phyloP scores from a whole-genome alignment of 2,888 invertebrate genomes.

The Hanleya hanleyi region DNA sequence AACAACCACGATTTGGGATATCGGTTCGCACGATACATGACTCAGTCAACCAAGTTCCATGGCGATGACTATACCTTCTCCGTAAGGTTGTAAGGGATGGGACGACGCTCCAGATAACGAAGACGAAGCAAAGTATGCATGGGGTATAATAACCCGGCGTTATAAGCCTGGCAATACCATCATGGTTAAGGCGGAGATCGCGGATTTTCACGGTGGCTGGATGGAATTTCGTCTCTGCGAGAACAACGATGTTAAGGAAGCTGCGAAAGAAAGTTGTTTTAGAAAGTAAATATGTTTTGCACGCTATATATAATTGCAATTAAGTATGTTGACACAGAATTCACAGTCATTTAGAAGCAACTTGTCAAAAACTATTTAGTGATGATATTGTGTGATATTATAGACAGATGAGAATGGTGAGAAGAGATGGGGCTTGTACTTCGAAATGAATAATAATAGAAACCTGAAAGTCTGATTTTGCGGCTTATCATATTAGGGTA shows the following conservation, averaged over 20 bases:
- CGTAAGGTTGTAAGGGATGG: constrained; percentile 90
- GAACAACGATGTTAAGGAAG: constrained; percentile 47
- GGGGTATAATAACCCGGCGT: constrained; percentile 50
- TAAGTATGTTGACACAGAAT: background rate
- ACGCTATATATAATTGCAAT: background rate
- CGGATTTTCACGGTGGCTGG: constrained; percentile 65
- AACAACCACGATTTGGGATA: no score
- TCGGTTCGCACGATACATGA: no score
- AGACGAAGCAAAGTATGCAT: constrained; percentile 58
- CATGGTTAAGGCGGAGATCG: constrained; percentile 49
- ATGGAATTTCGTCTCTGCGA: constrained; percentile 70
- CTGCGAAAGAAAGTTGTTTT: constrained; percentile 65
- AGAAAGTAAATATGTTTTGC: constrained; percentile 47
- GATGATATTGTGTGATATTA: no score
- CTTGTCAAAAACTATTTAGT: no score
- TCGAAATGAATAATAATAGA: no score
- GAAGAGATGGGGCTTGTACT: no score
- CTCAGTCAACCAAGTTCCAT: no score
- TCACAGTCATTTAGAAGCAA: no score
- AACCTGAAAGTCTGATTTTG: no score
- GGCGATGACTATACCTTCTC: constrained; percentile 3
- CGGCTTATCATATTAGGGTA: no score
- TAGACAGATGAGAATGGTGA: no score
- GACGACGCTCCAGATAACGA: constrained; percentile 57
- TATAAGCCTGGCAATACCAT: constrained; percentile 53